These are phyloP conservation scores for Octonoba sinensis DNA, from an alignment of 2,888 invertebrate genomes.

Conservation along the genomic window DNA sequence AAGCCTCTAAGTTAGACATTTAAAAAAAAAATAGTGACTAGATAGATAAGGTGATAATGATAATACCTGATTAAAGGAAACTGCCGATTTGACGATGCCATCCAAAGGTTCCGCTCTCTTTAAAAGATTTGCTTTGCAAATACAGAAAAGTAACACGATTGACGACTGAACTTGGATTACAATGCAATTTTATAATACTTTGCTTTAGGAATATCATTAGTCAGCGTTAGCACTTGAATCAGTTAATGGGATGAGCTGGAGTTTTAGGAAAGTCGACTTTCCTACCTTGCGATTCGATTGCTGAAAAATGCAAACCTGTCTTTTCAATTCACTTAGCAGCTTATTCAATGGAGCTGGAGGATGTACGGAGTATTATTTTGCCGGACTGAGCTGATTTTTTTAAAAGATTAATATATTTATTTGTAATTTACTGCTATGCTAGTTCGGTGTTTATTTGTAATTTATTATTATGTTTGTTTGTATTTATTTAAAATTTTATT, in stretches of 20 bases:
- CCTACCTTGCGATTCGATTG: constrained; percentile 34
- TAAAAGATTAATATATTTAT: too few relatives aligned
- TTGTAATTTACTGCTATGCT: too few relatives aligned
- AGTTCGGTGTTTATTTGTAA: too few relatives aligned
- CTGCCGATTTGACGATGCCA: too few relatives aligned
- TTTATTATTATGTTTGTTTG: too few relatives aligned
- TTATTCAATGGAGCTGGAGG: constrained; percentile 11
- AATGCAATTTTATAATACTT: constrained; percentile 3
- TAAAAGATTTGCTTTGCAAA: constrained; percentile 37
- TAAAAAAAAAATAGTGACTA: too few relatives aligned
- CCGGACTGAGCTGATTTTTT: too few relatives aligned
- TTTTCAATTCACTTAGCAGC: constrained; percentile 44
- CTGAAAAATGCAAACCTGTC: constrained; percentile 22
- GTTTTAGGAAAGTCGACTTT: constrained; percentile 7
- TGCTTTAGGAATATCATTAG: constrained; percentile 28
- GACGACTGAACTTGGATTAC: constrained; percentile 46
- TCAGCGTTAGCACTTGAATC: constrained; percentile 24
- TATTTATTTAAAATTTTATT: too few relatives aligned
- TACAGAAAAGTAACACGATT: constrained; percentile 35
- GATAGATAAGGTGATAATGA: too few relatives aligned
- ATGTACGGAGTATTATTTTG: too few relatives aligned
- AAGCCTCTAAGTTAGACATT: too few relatives aligned
- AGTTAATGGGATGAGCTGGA: not conserved
- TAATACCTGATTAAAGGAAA: too few relatives aligned
- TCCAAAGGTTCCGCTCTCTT: not conserved